phyloP scores from a whole-genome alignment of 2,797 vertebrate species.

The Diglossa cyanea region DNA sequence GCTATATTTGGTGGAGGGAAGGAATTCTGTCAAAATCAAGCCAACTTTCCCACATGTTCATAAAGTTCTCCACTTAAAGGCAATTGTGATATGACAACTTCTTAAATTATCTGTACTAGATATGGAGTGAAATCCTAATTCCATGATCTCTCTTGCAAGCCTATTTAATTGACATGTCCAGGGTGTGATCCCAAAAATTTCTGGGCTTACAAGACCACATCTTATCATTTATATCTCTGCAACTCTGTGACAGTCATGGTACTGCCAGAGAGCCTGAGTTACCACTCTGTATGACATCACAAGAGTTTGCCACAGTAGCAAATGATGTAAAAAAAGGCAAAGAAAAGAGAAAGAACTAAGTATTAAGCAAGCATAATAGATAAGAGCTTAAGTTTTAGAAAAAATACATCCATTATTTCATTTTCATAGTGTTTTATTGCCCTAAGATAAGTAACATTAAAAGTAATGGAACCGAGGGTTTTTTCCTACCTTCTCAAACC shows the following conservation, averaged over 20 bases:
- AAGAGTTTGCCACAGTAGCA: neutral
- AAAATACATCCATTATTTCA: conserved; percentile 17
- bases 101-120: neutral
- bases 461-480: conserved; percentile 28
- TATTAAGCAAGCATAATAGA: neutral
- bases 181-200: neutral
- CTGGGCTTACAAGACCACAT: neutral
- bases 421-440: conserved; percentile 57
- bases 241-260: accelerated
- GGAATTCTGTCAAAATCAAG: neutral
- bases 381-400: neutral
- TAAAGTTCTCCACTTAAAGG: neutral
- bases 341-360: neutral
- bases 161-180: neutral
- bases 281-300: neutral
- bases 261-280: neutral
- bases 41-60: neutral
- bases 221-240: neutral
- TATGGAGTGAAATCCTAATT: neutral
- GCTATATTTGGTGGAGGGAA: accelerated
- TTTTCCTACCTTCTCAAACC: conserved; percentile 42
- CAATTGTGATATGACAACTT: neutral
- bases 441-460: conserved; percentile 60
- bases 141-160: neutral
- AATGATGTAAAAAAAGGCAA: neutral